A percentile compares a stretch with the other conserved stretches of the same genome.
phyloP scores from a whole-genome alignment of 1,140 invertebrate genomes.

The Coptotermes formosanus region DNA sequence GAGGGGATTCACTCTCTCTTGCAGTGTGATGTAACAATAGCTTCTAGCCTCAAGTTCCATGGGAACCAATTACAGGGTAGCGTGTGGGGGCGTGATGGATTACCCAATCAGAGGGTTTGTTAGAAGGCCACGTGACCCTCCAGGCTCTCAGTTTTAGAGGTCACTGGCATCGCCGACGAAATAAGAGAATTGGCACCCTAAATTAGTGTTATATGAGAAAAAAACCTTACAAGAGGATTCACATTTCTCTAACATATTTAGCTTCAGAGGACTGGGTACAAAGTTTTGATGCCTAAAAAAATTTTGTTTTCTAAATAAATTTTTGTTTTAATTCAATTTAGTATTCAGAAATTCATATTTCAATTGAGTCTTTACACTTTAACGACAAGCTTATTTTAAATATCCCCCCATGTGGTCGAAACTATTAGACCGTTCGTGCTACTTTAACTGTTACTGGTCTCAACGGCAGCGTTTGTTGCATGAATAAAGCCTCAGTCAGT shows the following conservation, averaged over 20 bases:
- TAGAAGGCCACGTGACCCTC: constrained; percentile 44
- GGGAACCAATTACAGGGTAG: constrained; percentile 44
- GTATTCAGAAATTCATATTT: no score
- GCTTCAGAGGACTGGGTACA: no score
- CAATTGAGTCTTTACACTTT: no score
- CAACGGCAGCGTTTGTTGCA: no score
- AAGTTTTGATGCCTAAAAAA: no score
- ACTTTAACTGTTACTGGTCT: no score
- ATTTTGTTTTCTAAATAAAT: no score
- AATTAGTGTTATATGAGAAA: background rate
- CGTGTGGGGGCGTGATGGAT: constrained; percentile 49
- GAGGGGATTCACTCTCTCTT: background rate
- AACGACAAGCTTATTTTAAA: no score
- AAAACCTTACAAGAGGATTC: background rate
- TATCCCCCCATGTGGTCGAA: no score
- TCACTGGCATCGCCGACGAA: background rate
- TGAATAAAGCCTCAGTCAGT: no score
- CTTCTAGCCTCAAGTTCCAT: constrained; percentile 38
- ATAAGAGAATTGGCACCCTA: background rate
- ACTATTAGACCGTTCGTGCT: no score
- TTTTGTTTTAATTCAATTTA: no score
- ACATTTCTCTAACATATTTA: background rate
- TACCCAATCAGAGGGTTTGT: constrained; percentile 50
- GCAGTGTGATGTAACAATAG: constrained; percentile 28
- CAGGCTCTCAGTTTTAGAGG: constrained; percentile 33